Base-by-base conservation (phyloP, 2,113 vertebrate genomes). In the Lichenostomus cassidix region DNA sequence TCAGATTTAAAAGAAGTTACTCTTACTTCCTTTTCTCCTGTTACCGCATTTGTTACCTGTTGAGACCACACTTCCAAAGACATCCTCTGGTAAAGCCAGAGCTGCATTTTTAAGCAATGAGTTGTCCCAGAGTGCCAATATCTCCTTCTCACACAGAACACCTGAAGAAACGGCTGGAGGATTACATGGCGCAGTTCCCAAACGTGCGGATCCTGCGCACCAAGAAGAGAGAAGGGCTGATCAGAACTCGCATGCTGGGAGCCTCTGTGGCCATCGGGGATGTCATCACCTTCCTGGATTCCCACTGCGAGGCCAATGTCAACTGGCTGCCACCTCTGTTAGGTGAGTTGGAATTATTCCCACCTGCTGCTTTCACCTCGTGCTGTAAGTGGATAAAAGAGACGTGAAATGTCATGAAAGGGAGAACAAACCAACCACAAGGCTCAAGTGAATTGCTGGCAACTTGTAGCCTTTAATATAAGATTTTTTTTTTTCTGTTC, bases 301-400 rank as follows among this genome's bases (percentile, higher is more conserved):
- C 99, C 2, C 99, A 99, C 94, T 99, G 99, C 10, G 99, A 99
- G 92, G 98, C 99, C 94, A 99, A 99, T 1, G 98, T 99, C 90
- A 99, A 99, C 98, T 99, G 99, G 99, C 98, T 99, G 47, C 99
- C 99, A 0, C 99, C 99, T 3, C 96, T 99, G 74, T 91, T 99
- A 6, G 99, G 99, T 99, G 91, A 98, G 97, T 1, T 65, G 67
- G 3, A 7, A 9, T 75, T 47, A 22, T 52, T 75, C 83, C 55
- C 53, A 35, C 41, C 41, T 67, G 19, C 76, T 79, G 25, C 33
- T 85, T 68, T 63, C 39, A 39, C 39, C 24, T 80, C 5, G 0
- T 46, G n/a, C 63, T 88, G 1, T 7, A 5, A 79, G 49, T 15
- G 50, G 52, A 2, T 25, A 29, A 73, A 90, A 65, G 41, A 27